Evolutionary conservation across 2,113 vertebrate species (phyloP).

Genomic region (Phylloscopus trochilus): DNA sequence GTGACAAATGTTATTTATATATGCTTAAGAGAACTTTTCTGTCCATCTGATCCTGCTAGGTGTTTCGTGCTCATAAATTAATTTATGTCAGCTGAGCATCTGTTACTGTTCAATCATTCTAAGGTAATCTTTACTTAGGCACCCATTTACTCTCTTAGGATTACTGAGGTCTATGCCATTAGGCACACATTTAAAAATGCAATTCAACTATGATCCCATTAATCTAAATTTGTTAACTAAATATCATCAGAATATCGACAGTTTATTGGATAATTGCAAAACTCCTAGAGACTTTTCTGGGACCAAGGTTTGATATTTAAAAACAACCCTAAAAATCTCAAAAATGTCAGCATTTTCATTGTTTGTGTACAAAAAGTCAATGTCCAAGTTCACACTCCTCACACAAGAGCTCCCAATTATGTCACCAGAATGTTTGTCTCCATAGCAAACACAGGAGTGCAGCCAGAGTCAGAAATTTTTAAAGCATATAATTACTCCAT

Average conservation of each 20-base stretch:
- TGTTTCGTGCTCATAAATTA: not conserved
- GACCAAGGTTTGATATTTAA: not conserved
- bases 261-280: not conserved
- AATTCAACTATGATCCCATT: not conserved
- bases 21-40: not conserved
- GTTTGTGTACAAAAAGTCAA: not conserved
- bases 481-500: not conserved
- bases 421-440: not conserved
- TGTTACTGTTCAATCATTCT: not conserved
- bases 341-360: not conserved
- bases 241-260: not conserved
- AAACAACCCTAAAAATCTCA: not conserved
- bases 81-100: not conserved
- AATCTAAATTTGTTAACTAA: not conserved
- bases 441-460: not conserved
- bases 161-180: not conserved
- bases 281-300: not conserved
- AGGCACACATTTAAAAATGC: not conserved
- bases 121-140: not conserved
- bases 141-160: not conserved
- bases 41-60: not conserved
- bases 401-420: not conserved
- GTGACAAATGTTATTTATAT: not conserved
- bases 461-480: not conserved
- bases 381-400: not conserved